phyloP scores from a whole-genome alignment of 2,888 invertebrate genomes.

The Brenthis ino region DNA sequence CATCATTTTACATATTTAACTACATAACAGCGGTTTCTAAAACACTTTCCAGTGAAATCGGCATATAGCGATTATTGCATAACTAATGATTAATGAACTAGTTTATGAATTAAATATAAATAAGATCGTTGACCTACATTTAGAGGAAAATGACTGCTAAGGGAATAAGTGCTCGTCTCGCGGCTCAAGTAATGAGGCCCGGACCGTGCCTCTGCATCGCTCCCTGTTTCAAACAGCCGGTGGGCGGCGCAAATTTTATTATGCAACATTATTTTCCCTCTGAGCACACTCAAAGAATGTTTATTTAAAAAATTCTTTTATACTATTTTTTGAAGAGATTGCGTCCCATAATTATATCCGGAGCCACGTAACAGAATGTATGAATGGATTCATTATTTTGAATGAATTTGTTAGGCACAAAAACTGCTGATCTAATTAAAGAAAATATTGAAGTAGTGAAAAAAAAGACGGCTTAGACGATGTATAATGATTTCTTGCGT shows the following conservation, averaged over 20 bases:
- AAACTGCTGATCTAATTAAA: neutral
- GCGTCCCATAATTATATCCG: neutral
- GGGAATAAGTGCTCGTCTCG: slow-evolving; percentile 19
- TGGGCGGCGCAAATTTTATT: slow-evolving; percentile 19
- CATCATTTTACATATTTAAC: slow-evolving; percentile 42
- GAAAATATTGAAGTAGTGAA: too few species aligned
- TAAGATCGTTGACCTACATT: slow-evolving; percentile 37
- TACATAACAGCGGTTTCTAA: slow-evolving; percentile 47
- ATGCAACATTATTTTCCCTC: slow-evolving; percentile 19
- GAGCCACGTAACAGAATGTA: neutral
- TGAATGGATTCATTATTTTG: neutral
- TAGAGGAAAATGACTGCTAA: slow-evolving; percentile 28
- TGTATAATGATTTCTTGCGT: too few species aligned
- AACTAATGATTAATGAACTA: slow-evolving; percentile 49
- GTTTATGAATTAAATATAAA: slow-evolving; percentile 50
- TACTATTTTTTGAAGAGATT: neutral
- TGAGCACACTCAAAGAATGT: slow-evolving; percentile 18
- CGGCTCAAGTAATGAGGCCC: slow-evolving; percentile 19
- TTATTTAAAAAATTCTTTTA: slow-evolving; percentile 15
- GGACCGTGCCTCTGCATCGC: slow-evolving; percentile 31
- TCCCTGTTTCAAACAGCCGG: slow-evolving; percentile 22
- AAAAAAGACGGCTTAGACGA: too few species aligned
- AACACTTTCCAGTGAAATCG: slow-evolving; percentile 49
- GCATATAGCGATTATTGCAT: slow-evolving; percentile 42
- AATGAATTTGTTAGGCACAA: neutral